phyloP scores from a whole-genome alignment of 2,888 invertebrate species.

The Euzophera pinguis region DNA sequence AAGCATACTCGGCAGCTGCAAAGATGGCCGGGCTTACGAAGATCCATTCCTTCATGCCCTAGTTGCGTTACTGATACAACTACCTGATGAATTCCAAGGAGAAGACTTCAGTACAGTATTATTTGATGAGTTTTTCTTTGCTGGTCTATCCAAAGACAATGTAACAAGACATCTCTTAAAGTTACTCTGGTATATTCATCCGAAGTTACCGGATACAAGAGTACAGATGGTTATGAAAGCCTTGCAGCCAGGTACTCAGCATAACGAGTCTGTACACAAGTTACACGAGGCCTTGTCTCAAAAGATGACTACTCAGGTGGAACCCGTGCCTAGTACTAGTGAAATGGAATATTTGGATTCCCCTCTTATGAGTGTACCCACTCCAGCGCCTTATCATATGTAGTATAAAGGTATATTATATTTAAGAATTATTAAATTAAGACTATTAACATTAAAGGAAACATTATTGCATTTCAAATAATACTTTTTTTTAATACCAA shows the following conservation, averaged over 20 bases:
- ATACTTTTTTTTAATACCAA: too few species aligned
- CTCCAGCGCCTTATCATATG: slow-evolving; percentile 86
- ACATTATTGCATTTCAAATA: not conserved
- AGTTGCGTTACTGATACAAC: slow-evolving; percentile 90
- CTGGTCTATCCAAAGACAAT: slow-evolving; percentile 92
- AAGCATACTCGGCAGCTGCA: slow-evolving; percentile 94
- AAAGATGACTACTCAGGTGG: slow-evolving; percentile 86
- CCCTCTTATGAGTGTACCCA: slow-evolving; percentile 91
- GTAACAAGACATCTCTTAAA: slow-evolving; percentile 95
- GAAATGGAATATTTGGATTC: slow-evolving; percentile 89
- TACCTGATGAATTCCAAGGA: slow-evolving; percentile 94
- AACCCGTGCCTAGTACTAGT: slow-evolving; percentile 81
- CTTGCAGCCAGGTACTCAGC: slow-evolving; percentile 87
- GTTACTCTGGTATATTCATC: slow-evolving; percentile 93
- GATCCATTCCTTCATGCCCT: slow-evolving; percentile 97
- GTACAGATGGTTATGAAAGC: slow-evolving; percentile 90
- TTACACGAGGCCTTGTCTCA: slow-evolving; percentile 88
- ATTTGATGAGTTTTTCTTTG: slow-evolving; percentile 97
- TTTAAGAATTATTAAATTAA: slow-evolving; percentile 17
- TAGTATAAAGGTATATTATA: slow-evolving; percentile 17
- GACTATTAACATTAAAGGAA: not conserved
- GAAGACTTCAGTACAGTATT: slow-evolving; percentile 97
- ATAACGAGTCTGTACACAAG: slow-evolving; percentile 91
- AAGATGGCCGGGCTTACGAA: slow-evolving; percentile 95
- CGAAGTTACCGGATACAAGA: slow-evolving; percentile 88